These are phyloP conservation scores for Melanostoma mellinum DNA, from an alignment of 2,888 invertebrate genomes.

Conservation along the genomic window DNA sequence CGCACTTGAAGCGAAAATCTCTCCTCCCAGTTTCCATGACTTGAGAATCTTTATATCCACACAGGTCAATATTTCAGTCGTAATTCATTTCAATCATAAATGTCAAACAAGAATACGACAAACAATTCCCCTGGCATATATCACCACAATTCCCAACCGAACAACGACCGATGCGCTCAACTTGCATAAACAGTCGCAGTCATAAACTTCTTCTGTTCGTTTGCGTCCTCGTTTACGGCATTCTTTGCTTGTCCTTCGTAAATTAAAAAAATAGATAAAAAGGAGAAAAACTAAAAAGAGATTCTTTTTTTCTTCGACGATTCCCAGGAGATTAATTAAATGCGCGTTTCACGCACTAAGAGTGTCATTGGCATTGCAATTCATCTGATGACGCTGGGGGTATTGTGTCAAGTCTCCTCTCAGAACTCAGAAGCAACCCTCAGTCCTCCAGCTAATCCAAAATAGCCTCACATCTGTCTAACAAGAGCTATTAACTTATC, in stretches of 20 bases:
- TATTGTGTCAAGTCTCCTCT: not conserved
- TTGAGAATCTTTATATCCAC: too few relatives aligned
- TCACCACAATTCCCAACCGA: not conserved
- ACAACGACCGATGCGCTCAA: not conserved
- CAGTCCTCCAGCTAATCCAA: slow-evolving; percentile 8
- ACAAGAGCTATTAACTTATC: slow-evolving; percentile 31
- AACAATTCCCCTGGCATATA: slow-evolving; percentile 54
- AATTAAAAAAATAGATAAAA: slow-evolving; percentile 9
- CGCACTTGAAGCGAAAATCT: too few relatives aligned
- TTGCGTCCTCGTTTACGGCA: slow-evolving; percentile 5
- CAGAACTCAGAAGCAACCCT: slow-evolving; percentile 50
- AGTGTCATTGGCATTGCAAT: slow-evolving; percentile 60
- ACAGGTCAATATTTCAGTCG: slow-evolving; percentile 58
- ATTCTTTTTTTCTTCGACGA: slow-evolving; percentile 22
- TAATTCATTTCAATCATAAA: slow-evolving; percentile 69
- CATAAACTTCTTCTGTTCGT: slow-evolving; percentile 40
- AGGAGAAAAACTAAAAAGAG: slow-evolving; percentile 6
- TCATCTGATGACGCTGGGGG: slow-evolving; percentile 13
- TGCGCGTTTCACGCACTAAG: slow-evolving; percentile 39
- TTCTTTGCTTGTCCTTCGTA: slow-evolving; percentile 7
- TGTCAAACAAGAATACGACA: slow-evolving; percentile 60
- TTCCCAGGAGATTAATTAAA: slow-evolving; percentile 67
- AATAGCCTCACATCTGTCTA: slow-evolving; percentile 53
- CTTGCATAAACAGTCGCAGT: slow-evolving; percentile 23
- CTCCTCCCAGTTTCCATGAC: too few relatives aligned